Evolutionary conservation across 1,140 invertebrate species (phyloP).

Genomic region (Caenorhabditis remanei): DNA sequence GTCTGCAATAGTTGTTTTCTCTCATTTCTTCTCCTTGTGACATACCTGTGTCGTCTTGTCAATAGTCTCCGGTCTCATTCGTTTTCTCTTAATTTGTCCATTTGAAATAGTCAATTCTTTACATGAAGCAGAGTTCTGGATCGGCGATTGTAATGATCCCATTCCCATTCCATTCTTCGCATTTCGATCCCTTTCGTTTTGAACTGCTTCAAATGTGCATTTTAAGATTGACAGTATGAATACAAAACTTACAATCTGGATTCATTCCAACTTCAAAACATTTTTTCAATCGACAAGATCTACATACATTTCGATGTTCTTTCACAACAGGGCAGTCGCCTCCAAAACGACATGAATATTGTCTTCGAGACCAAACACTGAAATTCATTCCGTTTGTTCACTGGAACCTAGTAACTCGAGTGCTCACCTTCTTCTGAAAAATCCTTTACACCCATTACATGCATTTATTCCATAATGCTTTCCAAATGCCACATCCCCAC

Average conservation of each 20-base stretch:
- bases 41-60: conserved; percentile 36
- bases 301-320: conserved; percentile 83
- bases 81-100: conserved; percentile 19
- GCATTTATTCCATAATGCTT: conserved; percentile 99
- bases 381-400: conserved; percentile 1
- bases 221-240: background rate
- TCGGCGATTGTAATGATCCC: background rate
- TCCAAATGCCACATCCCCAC: conserved; percentile 94
- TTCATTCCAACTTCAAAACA: conserved; percentile 81
- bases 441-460: conserved; percentile 97
- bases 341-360: conserved; percentile 65
- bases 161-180: conserved; percentile 46
- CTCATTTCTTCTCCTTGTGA: background rate
- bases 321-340: conserved; percentile 89
- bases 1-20: background rate
- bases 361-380: conserved; percentile 65
- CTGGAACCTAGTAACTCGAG: background rate
- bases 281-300: conserved; percentile 80
- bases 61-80: conserved; percentile 20
- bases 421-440: conserved; percentile 82
- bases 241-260: conserved; percentile 79
- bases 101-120: conserved; percentile 46
- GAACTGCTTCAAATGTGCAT: conserved; percentile 60
- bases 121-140: background rate
- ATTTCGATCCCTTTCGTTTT: conserved; percentile 65